Conservation (phyloP, 2,113 vertebrate genomes). For the Cyprinodon variegatus region DNA sequence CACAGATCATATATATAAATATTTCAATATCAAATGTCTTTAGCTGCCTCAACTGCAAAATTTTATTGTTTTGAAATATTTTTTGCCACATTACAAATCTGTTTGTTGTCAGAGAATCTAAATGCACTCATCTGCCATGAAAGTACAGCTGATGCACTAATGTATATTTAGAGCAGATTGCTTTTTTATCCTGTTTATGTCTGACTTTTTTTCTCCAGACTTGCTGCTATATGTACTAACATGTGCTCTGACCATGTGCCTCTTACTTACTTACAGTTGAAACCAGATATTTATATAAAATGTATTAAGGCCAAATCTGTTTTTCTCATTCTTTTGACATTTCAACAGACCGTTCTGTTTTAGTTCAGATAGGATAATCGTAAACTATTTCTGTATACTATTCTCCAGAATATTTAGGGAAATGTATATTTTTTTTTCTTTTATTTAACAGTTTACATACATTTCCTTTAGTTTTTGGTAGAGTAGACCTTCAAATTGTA, state of each 20-base stretch:
- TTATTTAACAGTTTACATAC: background rate
- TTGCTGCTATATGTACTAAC: conserved; percentile 65
- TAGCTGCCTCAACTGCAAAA: conserved; percentile 40
- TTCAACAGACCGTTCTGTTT: background rate
- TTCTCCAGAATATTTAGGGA: background rate
- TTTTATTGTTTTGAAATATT: background rate
- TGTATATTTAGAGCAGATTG: conserved; percentile 44
- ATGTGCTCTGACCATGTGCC: conserved; percentile 58
- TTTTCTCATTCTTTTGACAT: background rate
- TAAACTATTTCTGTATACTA: background rate
- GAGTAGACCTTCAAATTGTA: background rate
- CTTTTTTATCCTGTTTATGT: conserved; percentile 29
- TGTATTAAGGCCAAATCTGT: background rate
- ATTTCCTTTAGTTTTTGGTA: background rate
- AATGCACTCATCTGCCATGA: conserved; percentile 40
- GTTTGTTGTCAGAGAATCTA: conserved; percentile 21
- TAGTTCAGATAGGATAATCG: background rate
- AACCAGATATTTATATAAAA: background rate
- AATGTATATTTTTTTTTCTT: background rate
- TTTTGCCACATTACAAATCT: conserved; percentile 22
- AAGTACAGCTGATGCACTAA: conserved; percentile 51
- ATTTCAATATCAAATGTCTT: conserved; percentile 22
- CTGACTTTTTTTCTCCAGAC: conserved; percentile 33
- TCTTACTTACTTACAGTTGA: conserved; percentile 29
- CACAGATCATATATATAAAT: conserved; percentile 38